Conservation (phyloP, 1,140 invertebrate species). For the Drosophila navojoa region DNA sequence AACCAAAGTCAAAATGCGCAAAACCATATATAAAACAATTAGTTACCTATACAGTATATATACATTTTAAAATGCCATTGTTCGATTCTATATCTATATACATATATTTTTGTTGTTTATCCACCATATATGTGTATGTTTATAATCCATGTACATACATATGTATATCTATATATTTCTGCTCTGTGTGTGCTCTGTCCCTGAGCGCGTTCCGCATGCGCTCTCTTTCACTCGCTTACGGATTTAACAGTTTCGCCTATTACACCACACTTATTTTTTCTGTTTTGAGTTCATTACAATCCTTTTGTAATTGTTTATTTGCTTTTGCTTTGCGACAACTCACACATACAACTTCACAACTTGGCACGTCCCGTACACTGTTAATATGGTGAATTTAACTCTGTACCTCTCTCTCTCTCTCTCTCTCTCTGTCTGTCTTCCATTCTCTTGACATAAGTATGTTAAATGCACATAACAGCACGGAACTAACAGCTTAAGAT, state of each 20-base stretch:
- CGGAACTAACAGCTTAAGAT: conserved; percentile 6
- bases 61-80: conserved; percentile 18
- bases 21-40: conserved; percentile 36
- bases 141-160: conserved; percentile 22
- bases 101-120: conserved; percentile 3
- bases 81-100: conserved; percentile 20
- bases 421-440: neutral
- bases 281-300: conserved; percentile 7
- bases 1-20: conserved; percentile 70
- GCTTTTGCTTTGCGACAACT: conserved; percentile 24
- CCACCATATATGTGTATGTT: conserved; percentile 21
- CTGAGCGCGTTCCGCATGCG: conserved; percentile 33
- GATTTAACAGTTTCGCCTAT: conserved; percentile 2
- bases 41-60: conserved; percentile 48
- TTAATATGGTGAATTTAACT: conserved; percentile 9
- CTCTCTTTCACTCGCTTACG: conserved; percentile 14
- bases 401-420: neutral
- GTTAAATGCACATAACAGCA: conserved; percentile 23
- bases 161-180: conserved; percentile 30
- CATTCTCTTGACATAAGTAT: conserved; percentile 7
- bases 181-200: conserved; percentile 52
- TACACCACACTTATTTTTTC: neutral
- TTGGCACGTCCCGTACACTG: neutral
- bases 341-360: conserved; percentile 1
- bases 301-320: conserved; percentile 25